Percentiles rank a stretch among this genome's conserved stretches.
These are phyloP conservation scores for Sternotherus odoratus DNA, from an alignment of 2,797 vertebrate species.

Conservation along the genomic window DNA sequence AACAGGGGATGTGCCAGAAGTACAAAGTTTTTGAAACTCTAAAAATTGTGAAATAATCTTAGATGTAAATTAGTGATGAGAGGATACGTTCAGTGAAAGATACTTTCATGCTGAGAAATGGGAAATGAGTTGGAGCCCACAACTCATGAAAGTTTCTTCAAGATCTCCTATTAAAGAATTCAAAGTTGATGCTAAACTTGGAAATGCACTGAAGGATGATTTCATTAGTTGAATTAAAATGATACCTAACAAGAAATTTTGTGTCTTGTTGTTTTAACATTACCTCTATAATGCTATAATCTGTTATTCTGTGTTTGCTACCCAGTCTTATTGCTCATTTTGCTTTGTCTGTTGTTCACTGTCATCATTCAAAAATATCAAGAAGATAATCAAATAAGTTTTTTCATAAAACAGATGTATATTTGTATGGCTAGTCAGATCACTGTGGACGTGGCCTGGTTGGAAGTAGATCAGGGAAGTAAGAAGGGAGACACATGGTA, in stretches of 20 bases:
- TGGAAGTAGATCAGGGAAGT: background rate
- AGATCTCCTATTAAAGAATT: background rate
- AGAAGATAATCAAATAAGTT: background rate
- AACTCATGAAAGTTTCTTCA: background rate
- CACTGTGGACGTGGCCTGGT: fast-evolving
- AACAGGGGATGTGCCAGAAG: background rate
- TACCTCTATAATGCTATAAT: background rate
- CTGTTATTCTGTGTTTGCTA: background rate
- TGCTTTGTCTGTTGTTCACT: background rate
- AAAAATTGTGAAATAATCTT: background rate
- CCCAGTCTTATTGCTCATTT: background rate
- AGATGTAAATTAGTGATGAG: background rate
- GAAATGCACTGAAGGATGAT: background rate
- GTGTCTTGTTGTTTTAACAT: background rate
- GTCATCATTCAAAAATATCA: background rate
- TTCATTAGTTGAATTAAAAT: background rate
- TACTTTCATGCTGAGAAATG: background rate
- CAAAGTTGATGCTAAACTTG: background rate
- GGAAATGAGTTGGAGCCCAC: background rate
- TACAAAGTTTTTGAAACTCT: background rate
- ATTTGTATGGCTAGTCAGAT: background rate
- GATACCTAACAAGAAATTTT: background rate
- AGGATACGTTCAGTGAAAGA: background rate
- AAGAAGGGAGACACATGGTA: background rate
- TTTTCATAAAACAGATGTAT: background rate